A percentile compares a stretch with the other conserved stretches of the same genome.
These are phyloP conservation scores for Rutpela maculata DNA, from an alignment of 2,888 invertebrate genomes.

Conservation along the genomic window DNA sequence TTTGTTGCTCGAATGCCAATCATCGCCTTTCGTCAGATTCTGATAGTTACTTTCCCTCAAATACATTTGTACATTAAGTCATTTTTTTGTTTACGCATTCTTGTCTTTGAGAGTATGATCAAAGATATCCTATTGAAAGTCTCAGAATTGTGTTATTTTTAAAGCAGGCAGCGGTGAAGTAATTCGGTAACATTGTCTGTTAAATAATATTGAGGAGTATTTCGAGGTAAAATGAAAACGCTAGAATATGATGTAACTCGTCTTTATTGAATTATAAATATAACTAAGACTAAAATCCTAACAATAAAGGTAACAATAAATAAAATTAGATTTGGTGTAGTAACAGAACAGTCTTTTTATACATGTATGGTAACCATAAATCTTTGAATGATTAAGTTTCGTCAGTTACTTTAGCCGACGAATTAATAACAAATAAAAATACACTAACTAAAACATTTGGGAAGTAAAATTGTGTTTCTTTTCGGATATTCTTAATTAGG, in stretches of 20 bases:
- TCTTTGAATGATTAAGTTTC: not conserved
- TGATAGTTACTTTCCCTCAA: no score
- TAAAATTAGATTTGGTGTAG: constrained; percentile 20
- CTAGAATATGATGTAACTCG: not conserved
- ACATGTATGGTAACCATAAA: constrained; percentile 1
- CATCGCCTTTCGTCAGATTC: no score
- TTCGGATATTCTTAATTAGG: not conserved
- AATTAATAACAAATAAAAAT: not conserved
- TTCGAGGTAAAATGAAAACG: not conserved
- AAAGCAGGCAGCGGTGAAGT: no score
- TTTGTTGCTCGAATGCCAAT: no score
- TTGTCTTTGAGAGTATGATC: no score
- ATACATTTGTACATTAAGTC: no score
- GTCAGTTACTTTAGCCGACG: not conserved
- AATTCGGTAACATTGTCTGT: no score
- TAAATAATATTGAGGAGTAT: no score
- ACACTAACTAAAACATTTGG: not conserved
- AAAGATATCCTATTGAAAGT: no score
- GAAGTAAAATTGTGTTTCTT: no score
- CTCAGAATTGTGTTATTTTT: no score
- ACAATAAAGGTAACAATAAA: not conserved
- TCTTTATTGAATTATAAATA: constrained; percentile 6
- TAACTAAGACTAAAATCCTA: not conserved
- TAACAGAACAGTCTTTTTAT: constrained; percentile 41
- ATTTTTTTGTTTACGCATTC: no score